These are phyloP conservation scores for Galerucella nymphaeae DNA, from an alignment of 2,888 invertebrate species.

Conservation along the genomic window DNA sequence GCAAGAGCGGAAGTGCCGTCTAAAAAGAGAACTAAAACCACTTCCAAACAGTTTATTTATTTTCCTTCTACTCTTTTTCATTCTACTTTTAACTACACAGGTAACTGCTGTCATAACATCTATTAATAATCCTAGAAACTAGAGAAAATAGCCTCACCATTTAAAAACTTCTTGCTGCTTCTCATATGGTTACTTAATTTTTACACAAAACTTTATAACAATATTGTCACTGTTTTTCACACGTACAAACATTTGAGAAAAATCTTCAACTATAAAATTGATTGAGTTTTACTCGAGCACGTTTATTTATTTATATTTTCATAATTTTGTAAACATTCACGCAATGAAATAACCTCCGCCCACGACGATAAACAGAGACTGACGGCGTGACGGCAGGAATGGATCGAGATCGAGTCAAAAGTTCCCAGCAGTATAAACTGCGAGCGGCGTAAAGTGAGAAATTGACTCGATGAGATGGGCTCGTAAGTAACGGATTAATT, in stretches of 20 bases:
- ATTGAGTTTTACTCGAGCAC: conserved; percentile 5
- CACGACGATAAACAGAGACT: conserved; percentile 24
- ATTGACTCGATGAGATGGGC: background rate
- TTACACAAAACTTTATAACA: conserved; percentile 29
- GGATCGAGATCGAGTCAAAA: conserved; percentile 4
- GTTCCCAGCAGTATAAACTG: conserved; percentile 12
- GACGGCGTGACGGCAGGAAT: conserved; percentile 5
- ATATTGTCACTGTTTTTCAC: conserved; percentile 20
- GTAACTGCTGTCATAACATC: conserved; percentile 35
- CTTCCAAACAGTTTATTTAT: conserved; percentile 10
- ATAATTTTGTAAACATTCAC: conserved; percentile 27
- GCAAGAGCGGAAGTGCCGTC: conserved; percentile 37
- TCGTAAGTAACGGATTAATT: background rate
- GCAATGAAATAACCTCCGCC: conserved; percentile 1
- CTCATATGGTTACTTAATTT: conserved; percentile 47
- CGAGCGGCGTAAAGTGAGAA: conserved; percentile 9
- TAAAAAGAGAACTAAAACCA: conserved; percentile 7
- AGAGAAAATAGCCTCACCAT: conserved; percentile 46
- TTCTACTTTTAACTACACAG: conserved; percentile 23
- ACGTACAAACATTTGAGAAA: conserved; percentile 8
- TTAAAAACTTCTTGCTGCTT: conserved; percentile 45
- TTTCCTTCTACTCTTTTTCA: conserved; percentile 6
- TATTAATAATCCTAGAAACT: conserved; percentile 43
- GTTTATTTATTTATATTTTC: conserved; percentile 32
- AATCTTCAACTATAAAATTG: background rate